These are phyloP conservation scores for Zaprionus tsacasi DNA, from an alignment of 1,140 invertebrate genomes.

Conservation along the genomic window DNA sequence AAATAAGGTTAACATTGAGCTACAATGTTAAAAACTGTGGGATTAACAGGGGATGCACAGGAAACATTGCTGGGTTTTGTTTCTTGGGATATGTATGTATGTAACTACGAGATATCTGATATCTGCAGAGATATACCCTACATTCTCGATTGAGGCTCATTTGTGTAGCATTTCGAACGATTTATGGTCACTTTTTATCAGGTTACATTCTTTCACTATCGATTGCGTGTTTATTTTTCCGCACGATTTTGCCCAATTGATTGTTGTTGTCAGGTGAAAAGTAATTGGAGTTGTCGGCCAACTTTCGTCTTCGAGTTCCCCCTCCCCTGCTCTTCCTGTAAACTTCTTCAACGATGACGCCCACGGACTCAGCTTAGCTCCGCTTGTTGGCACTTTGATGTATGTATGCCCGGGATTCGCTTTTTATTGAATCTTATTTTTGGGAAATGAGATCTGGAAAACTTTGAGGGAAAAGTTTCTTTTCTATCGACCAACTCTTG, in stretches of 20 bases:
- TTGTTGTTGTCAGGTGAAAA: constrained; percentile 65
- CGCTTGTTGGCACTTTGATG: constrained; percentile 68
- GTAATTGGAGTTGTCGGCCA: constrained; percentile 75
- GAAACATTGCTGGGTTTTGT: background rate
- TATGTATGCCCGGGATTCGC: constrained; percentile 70
- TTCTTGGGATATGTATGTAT: background rate
- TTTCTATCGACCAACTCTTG: constrained; percentile 37
- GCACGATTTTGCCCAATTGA: constrained; percentile 26
- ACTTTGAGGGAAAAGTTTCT: constrained; percentile 55
- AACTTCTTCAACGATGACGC: too few species aligned
- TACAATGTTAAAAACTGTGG: background rate
- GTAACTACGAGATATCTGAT: background rate
- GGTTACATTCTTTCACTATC: constrained; percentile 9
- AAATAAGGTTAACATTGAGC: background rate
- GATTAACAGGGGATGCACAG: background rate
- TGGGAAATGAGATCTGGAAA: constrained; percentile 51
- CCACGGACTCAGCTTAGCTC: too few species aligned
- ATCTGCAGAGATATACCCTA: background rate
- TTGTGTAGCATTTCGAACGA: background rate
- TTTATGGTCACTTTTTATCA: constrained; percentile 1
- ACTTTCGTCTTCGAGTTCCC: constrained; percentile 10
- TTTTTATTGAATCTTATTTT: constrained; percentile 32
- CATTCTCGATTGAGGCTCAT: background rate
- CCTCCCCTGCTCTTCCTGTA: too few species aligned
- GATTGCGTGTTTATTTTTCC: constrained; percentile 13